A percentile compares a stretch with the other conserved stretches of the same genome.
Conservation (phyloP, 2,888 invertebrate genomes). For the Acleris cristana region DNA sequence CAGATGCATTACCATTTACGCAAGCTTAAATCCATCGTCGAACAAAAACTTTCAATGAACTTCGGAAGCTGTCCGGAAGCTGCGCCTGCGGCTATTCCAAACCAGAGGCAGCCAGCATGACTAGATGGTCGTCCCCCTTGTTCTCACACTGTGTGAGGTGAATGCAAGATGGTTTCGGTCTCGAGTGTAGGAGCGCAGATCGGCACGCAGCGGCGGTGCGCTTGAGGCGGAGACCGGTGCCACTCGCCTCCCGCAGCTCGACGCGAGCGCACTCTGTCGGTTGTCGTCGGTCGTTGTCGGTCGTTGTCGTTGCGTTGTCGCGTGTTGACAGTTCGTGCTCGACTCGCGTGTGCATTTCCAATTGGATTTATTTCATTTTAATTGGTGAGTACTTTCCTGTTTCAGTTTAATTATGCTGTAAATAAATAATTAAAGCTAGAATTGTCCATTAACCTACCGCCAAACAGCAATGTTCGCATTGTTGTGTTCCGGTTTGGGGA, state of each 20-base stretch:
- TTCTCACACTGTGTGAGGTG: neutral
- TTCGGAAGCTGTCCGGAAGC: neutral
- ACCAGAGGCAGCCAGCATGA: neutral
- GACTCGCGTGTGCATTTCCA: slow-evolving; percentile 20
- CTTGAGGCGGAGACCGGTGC: neutral
- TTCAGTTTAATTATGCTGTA: neutral
- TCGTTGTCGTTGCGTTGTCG: slow-evolving; percentile 10
- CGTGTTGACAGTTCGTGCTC: slow-evolving; percentile 1
- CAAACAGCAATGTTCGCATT: too few relatives aligned
- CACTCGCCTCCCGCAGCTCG: neutral
- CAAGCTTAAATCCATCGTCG: too few relatives aligned
- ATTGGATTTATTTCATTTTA: slow-evolving; percentile 27
- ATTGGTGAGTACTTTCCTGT: slow-evolving; percentile 17
- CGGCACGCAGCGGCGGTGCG: neutral
- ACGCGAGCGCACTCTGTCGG: neutral
- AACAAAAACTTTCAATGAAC: neutral
- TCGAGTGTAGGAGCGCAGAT: neutral
- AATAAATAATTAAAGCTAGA: too few relatives aligned
- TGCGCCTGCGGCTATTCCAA: neutral
- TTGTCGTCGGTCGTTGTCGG: neutral
- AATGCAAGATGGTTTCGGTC: neutral
- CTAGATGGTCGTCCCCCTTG: neutral
- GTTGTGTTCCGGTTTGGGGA: too few relatives aligned
- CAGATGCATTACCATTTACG: too few relatives aligned
- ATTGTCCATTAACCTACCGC: too few relatives aligned